Base-by-base conservation (phyloP, 2,888 invertebrate genomes). In the Ormyrus labotus region DNA sequence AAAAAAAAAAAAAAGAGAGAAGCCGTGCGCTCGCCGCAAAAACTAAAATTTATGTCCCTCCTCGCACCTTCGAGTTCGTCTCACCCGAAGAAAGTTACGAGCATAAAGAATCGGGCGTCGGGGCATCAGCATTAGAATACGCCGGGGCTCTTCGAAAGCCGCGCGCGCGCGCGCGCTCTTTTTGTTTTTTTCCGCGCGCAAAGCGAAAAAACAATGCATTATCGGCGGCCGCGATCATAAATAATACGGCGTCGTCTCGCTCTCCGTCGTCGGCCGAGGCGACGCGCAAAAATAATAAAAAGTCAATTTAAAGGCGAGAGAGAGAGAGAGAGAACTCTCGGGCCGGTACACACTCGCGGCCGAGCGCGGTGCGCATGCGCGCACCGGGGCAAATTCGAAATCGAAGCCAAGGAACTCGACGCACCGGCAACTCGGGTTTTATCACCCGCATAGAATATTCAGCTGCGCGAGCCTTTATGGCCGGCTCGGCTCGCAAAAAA, bases 361-460 rank as follows among this genome's bases (percentile, higher is more conserved):
- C 19, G n/a, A n/a, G 19, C 45, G n/a, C 7, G 13, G 55, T 5
- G 48, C 13, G 53, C 50, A 34, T 0, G 11, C 48, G 61, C 69
- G 19, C 58, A 10, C 19, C 19, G 19, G 19, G 19, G 19, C 19
- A 19, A 19, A 19, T 19, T 19, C 74, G 55, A 70, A 75, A 80
- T 80, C 64, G 70, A 80, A 75, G 74, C 60, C 70, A 74, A 74
- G 58, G 74, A 70, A 74, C 73, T 68, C 55, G 57, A 11, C 57
- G 45, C 19, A 19, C 19, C 19, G 19, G 13, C 53, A 53, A 57
- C 60, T 11, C 19, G 73, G 64, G 57, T 70, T 80, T 79, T 80
- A 71, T 80, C 65, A 75, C 70, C 71, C 65, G 80, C 80, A 70
- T 75, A 53, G 70, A 80, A 80, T 80, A 80, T 74, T 60, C 75